phyloP scores from a whole-genome alignment of 2,888 invertebrate species.

The Graphium colonna region DNA sequence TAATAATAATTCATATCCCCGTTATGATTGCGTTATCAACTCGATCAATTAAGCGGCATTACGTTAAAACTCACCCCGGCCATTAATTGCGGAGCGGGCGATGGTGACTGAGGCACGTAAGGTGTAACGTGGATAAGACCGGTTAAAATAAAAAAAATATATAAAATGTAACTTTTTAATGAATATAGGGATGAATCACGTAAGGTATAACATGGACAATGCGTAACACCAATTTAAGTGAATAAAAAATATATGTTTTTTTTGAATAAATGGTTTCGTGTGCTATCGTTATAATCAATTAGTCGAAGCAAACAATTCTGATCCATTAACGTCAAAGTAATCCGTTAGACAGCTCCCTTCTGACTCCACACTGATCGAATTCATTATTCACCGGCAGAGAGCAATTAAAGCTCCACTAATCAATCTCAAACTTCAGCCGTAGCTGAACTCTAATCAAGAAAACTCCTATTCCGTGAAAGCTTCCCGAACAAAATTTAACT shows the following conservation, averaged over 20 bases:
- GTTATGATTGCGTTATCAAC: conserved; percentile 63
- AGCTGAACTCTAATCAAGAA: conserved; percentile 80
- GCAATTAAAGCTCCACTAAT: conserved; percentile 79
- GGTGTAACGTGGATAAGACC: conserved; percentile 46
- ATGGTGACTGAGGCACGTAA: conserved; percentile 36
- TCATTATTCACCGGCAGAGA: conserved; percentile 77
- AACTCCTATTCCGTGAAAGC: conserved; percentile 79
- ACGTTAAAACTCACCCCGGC: conserved; percentile 67
- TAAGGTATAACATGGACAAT: not conserved
- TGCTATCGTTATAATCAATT: conserved; percentile 23
- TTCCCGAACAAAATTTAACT: conserved; percentile 80
- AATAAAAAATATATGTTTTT: no score
- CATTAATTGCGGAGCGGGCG: conserved; percentile 59
- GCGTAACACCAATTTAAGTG: no score
- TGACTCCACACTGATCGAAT: conserved; percentile 72
- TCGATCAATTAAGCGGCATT: conserved; percentile 71
- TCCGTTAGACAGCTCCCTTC: conserved; percentile 57
- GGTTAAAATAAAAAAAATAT: not conserved
- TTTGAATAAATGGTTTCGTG: not conserved
- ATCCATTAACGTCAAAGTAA: conserved; percentile 55
- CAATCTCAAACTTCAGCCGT: conserved; percentile 78
- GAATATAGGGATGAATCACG: no score
- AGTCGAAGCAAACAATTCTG: conserved; percentile 43
- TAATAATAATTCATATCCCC: conserved; percentile 44
- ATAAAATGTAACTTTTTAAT: no score